Percentiles rank a stretch among this genome's conserved stretches.
phyloP scores from a whole-genome alignment of 2,888 invertebrate species.

The Pammene aurita region DNA sequence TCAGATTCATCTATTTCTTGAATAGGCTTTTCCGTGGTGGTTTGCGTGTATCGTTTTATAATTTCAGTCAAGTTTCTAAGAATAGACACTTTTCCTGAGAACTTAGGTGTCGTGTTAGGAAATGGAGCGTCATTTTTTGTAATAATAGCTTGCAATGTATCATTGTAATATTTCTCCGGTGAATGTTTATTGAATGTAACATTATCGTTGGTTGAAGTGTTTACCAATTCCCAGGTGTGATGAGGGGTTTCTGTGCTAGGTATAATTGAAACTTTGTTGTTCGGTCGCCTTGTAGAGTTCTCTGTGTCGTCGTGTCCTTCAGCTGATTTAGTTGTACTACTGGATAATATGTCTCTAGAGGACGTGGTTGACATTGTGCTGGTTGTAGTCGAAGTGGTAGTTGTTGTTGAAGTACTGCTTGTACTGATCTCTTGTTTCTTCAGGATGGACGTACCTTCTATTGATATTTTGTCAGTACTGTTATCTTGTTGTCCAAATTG shows the following conservation, averaged over 20 bases:
- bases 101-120: constrained; percentile 74
- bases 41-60: constrained; percentile 84
- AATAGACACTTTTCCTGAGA: constrained; percentile 72
- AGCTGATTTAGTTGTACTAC: constrained; percentile 42
- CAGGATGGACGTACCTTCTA: constrained; percentile 77
- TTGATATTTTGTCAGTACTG: constrained; percentile 69
- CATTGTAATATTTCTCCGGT: constrained; percentile 84
- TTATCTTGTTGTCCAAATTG: constrained; percentile 66
- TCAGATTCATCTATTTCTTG: constrained; percentile 51
- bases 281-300: constrained; percentile 70
- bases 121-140: constrained; percentile 80
- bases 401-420: constrained; percentile 47
- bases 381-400: constrained; percentile 47
- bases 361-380: constrained; percentile 45
- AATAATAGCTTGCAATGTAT: constrained; percentile 85
- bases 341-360: constrained; percentile 22
- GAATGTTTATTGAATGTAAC: constrained; percentile 66
- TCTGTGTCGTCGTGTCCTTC: constrained; percentile 55
- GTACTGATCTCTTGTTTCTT: constrained; percentile 64
- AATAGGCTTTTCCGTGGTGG: constrained; percentile 48
- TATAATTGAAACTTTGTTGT: constrained; percentile 77
- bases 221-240: constrained; percentile 84
- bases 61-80: constrained; percentile 86
- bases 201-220: constrained; percentile 76
- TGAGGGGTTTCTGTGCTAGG: constrained; percentile 71